Evolutionary conservation across 2,888 invertebrate species (phyloP), one percentile per base, ranked within the genome.

Genomic region (Agrochola lota): DNA sequence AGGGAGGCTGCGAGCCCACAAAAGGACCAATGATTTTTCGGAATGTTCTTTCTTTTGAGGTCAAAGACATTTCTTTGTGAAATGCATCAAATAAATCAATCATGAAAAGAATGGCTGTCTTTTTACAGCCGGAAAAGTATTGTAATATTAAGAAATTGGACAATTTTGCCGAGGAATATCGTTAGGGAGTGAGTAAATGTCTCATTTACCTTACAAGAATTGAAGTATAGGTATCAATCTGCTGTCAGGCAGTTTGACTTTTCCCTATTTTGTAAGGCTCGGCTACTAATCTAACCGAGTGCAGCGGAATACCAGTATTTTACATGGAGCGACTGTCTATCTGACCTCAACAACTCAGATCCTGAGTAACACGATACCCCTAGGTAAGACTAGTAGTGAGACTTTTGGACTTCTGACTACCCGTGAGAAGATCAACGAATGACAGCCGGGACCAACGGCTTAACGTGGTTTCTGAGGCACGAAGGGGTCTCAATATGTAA

Each of bases 51-150:
- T 71, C 70, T 73, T 68, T 83, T 60, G 46, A 62, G 72, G 66
- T 78, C 84, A 63, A 62, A 63, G 63, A 67, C 59, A 52, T 71
- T 52, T 72, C 84, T 87, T 81, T 81, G 75, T 84, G 30, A 62
- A 69, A 76, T 81, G 87, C 81, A 85, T 79, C 78, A 77, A 83
- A 85, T 87, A 76, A 85, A 87, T 87, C 79, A 85, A 71, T 60
- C 80, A 79, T 1, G 59, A n/a, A 23, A 59, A 77, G 43, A 83
- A 85, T 73, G 60, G 59, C 23, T 68, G 74, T 75, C 67, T 83
- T 70, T 74, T 83, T 78, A 78, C n/a, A 60, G 70, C n/a, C 43
- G 67, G 70, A 57, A 55, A n/a, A 49, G 57, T 72, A 74, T 63
- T 67, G 79, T 80, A 68, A 74, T 80, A 63, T 52, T 43, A 62